Conservation (phyloP, 2,888 invertebrate species). For the Cephus pygmeus region DNA sequence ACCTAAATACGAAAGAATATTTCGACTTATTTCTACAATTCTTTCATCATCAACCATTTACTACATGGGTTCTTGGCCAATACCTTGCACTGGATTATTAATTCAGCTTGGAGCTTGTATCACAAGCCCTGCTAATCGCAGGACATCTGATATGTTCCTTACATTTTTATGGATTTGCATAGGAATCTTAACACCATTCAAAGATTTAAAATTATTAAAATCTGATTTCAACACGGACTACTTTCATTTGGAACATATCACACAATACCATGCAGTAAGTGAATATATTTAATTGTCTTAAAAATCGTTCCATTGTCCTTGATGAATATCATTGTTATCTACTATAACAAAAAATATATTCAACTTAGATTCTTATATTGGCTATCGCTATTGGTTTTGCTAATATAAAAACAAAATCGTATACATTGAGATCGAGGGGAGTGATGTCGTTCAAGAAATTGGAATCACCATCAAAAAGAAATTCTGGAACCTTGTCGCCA, state of each 20-base stretch:
- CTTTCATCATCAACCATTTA: conserved; percentile 44
- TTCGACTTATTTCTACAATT: conserved; percentile 47
- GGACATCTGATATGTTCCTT: conserved; percentile 44
- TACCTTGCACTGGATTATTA: conserved; percentile 51
- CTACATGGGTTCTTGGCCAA: conserved; percentile 39
- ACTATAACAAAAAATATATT: not conserved
- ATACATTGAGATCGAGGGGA: conserved; percentile 25
- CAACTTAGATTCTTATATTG: not conserved
- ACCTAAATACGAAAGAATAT: conserved; percentile 44
- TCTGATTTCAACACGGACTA: conserved; percentile 34
- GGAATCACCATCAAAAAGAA: conserved; percentile 35
- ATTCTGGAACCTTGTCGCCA: conserved; percentile 15
- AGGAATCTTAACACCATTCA: conserved; percentile 38
- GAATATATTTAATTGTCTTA: conserved; percentile 6
- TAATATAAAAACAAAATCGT: conserved; percentile 41
- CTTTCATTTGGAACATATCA: conserved; percentile 38
- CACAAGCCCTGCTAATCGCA: conserved; percentile 30
- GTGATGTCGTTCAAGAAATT: conserved; percentile 55
- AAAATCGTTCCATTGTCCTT: not conserved
- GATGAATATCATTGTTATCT: not conserved
- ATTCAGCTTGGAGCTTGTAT: conserved; percentile 49
- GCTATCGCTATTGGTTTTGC: conserved; percentile 30
- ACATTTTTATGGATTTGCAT: conserved; percentile 55
- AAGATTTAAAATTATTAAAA: conserved; percentile 39
- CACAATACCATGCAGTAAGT: conserved; percentile 52